These are phyloP conservation scores for Netelia fuscicornis DNA, from an alignment of 2,888 invertebrate species.

Conservation along the genomic window DNA sequence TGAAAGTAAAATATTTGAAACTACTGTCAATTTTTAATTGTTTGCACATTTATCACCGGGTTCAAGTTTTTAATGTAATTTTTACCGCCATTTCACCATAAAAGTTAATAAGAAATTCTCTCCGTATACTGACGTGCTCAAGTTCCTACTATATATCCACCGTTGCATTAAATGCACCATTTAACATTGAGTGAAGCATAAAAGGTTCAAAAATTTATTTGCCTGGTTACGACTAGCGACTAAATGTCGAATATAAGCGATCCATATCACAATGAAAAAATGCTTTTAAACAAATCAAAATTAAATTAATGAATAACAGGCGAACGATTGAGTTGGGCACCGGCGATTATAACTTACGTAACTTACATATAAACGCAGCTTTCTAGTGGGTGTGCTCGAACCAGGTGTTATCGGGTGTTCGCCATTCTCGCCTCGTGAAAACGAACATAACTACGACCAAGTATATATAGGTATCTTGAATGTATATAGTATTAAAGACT, in stretches of 20 bases:
- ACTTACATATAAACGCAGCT: conserved; percentile 43
- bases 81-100: too few relatives aligned
- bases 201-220: too few relatives aligned
- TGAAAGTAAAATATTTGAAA: too few relatives aligned
- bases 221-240: too few relatives aligned
- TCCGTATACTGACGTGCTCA: neutral
- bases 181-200: too few relatives aligned
- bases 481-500: neutral
- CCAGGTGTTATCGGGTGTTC: conserved; percentile 69
- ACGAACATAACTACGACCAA: conserved; percentile 40
- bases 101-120: too few relatives aligned
- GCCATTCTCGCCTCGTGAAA: conserved; percentile 64
- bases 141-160: neutral
- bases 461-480: neutral
- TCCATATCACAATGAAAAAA: neutral
- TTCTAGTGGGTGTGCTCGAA: conserved; percentile 64
- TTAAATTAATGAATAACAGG: conserved; percentile 15
- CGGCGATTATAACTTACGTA: conserved; percentile 37
- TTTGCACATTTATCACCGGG: too few relatives aligned
- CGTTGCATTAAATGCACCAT: neutral
- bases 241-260: neutral
- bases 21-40: too few relatives aligned
- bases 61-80: too few relatives aligned
- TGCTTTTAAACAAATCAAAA: neutral
- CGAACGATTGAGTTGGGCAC: conserved; percentile 50